Conservation (phyloP, 2,888 invertebrate genomes). For the Hypomecis atomaria region DNA sequence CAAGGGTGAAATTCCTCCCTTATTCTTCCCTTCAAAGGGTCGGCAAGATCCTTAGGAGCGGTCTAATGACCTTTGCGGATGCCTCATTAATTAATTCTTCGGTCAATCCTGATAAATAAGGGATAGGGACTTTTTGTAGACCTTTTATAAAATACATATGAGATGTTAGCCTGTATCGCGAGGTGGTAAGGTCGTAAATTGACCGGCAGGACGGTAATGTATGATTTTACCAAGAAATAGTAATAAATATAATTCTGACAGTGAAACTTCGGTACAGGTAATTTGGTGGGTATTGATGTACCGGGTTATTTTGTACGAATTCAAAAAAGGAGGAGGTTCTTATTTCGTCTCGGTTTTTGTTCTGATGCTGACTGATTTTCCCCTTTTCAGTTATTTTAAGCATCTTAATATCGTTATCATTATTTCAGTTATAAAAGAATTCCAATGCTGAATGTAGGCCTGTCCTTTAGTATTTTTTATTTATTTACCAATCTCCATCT, state of each 20-base stretch:
- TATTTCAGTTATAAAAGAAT: too few relatives aligned
- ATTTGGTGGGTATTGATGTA: background rate
- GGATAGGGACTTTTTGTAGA: constrained; percentile 37
- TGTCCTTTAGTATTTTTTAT: too few relatives aligned
- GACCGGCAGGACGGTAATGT: background rate
- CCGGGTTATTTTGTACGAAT: too few relatives aligned
- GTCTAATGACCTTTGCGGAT: constrained; percentile 58
- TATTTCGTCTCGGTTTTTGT: too few relatives aligned
- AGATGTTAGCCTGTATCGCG: constrained; percentile 1
- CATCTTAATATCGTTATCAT: too few relatives aligned
- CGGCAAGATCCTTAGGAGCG: constrained; percentile 45
- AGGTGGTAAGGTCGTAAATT: constrained; percentile 3
- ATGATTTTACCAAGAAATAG: constrained; percentile 21
- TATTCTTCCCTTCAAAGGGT: constrained; percentile 52
- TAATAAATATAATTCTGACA: constrained; percentile 25
- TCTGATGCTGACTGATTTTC: too few relatives aligned
- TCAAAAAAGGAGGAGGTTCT: too few relatives aligned
- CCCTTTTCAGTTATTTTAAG: too few relatives aligned
- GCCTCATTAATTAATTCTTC: constrained; percentile 70
- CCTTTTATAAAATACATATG: constrained; percentile 8
- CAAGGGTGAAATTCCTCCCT: constrained; percentile 51
- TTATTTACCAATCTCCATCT: too few relatives aligned
- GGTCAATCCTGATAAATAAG: constrained; percentile 66
- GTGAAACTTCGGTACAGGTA: constrained; percentile 21
- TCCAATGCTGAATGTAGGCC: too few relatives aligned